Base-by-base conservation (phyloP, 2,113 vertebrate genomes). In the Eulacestoma nigropectus region DNA sequence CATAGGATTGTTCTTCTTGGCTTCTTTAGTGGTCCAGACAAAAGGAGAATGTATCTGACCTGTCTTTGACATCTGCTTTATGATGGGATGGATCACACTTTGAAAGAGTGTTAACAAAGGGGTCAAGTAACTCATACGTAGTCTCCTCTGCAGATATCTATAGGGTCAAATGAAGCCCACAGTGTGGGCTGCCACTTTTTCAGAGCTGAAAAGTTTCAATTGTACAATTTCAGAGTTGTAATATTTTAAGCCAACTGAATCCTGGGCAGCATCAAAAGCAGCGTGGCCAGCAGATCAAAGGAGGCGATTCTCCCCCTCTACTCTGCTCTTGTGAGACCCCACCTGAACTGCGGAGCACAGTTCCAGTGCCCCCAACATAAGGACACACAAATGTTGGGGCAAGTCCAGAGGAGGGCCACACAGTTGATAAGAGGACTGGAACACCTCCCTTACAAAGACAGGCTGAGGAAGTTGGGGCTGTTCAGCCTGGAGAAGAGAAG, bases 71-170 rank as follows among this genome's bases (percentile, higher is more conserved):
- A 69, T 17, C 53, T 60, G 29, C 41, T 86, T 93, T 56, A 32
- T 37, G 39, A 64, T 59, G 30, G 16, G 16, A 67, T 42, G 17
- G 63, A 68, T 76, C 33, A 57, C 9, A 41, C 2, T 21, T 70
- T 39, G 62, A 20, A 73, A 57, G 16, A 55, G 3, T 12, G 5
- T 10, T 74, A 69, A 42, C 20, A 53, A 37, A 77, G 13, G 12
- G n/a, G 6, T 69, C 37, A 68, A 67, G 18, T 57, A 78, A 59
- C 20, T 73, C 32, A 62, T 2, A 27, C 0, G 0, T 22, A 46
- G 2, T 63, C 30, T 75, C 35, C 27, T 89, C 29, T 18, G 12
- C 2, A 39, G 12, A 35, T n/a, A 47, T 3, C 30, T 68, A 11
- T 11, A 6, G 47, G 17, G 20, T n/a, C 0, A 0, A 68, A 92